Conservation (phyloP, 2,888 invertebrate species). For the Boloria euphrosyne region DNA sequence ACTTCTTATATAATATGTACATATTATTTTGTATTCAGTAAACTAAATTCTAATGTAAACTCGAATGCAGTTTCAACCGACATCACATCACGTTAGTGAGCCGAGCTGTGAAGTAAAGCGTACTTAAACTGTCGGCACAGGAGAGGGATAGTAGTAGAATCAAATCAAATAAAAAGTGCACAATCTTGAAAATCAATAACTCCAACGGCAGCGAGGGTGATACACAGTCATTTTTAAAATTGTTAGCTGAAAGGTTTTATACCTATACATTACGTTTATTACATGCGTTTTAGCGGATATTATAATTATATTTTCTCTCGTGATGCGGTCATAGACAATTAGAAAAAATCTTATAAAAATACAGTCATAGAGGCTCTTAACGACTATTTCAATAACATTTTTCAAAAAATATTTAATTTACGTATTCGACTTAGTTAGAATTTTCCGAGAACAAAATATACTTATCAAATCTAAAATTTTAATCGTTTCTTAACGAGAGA, state of each 20-base stretch:
- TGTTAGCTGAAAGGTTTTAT: constrained; percentile 4
- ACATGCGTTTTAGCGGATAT: not conserved
- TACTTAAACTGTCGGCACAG: constrained; percentile 3
- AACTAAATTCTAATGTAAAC: no score
- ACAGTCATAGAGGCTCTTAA: no score
- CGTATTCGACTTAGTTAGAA: no score
- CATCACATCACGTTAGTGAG: not conserved
- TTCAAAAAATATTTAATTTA: no score
- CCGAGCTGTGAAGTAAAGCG: not conserved
- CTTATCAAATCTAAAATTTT: constrained; percentile 10
- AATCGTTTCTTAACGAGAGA: constrained; percentile 9
- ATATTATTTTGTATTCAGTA: no score
- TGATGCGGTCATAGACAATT: no score
- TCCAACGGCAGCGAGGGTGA: not conserved
- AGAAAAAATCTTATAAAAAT: no score
- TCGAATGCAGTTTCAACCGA: not conserved
- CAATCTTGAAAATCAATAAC: constrained; percentile 12
- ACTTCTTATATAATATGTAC: no score
- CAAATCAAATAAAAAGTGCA: constrained; percentile 18
- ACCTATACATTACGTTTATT: not conserved
- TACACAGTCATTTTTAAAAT: constrained; percentile 9
- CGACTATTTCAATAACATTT: no score
- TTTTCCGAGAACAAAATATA: not conserved
- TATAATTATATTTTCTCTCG: not conserved
- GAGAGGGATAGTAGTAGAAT: not conserved